Evolutionary conservation across 2,888 invertebrate species (phyloP), one percentile per base, ranked within the genome.

Genomic region (Ophioninae sp.): DNA sequence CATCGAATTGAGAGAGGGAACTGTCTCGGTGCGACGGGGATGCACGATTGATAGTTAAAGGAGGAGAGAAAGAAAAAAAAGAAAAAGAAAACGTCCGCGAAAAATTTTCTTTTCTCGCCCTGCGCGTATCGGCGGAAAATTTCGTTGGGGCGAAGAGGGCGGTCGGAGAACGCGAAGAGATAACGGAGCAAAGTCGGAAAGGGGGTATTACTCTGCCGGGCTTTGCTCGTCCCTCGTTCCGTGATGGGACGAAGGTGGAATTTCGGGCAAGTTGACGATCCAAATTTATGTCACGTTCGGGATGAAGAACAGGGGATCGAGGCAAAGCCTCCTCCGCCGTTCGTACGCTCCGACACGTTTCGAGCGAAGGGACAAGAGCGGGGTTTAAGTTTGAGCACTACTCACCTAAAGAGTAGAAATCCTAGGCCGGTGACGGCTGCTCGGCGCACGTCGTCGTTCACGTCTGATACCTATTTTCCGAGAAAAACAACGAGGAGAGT

Each of bases 391-490:
- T 30, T 30, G 68, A 68, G 70, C 6, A n/a, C 20, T 61, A 91
- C 94, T 93, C 92, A 95, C 95, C 98, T 96, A 95, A 99, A 99
- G 85, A 99, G 94, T 76, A 99, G 95, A 93, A 99, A 99, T 88
- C 99, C 99, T 80, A 99, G 95, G n/a, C 99, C 98, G 10, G 99
- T 99, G 21, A 99, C 99, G 57, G 99, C 99, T 77, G 99, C 99
- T 81, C 99, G 96, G 85, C 99, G 96, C 0, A 99, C 99, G 93
- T 99, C 99, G 92, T 99, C 99, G 91, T 99, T 99, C 0, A 99
- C 99, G 94, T 99, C 99, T 59, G 99, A 98, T 61, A 96, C 95
- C 95, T 95, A 87, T 68, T 10, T 37, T 13, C 23, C 61, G 10
- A n/a, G 13, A 20, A 64, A 57, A 39, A 64, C n/a, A 64, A 62